phyloP scores from a whole-genome alignment of 2,113 vertebrate genomes.

The Dipodomys spectabilis region DNA sequence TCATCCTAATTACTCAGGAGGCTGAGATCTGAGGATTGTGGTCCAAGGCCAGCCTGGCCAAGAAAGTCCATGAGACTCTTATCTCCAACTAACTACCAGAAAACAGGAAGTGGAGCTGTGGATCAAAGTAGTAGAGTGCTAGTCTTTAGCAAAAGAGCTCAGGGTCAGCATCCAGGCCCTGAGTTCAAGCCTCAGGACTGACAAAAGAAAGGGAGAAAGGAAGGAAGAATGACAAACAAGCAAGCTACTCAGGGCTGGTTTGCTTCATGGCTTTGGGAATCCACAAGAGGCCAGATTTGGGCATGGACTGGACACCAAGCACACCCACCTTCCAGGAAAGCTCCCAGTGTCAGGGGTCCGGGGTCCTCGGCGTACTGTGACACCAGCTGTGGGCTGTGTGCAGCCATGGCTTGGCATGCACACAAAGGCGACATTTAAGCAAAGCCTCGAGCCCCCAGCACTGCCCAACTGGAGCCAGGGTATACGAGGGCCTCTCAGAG shows the following conservation, averaged over 20 bases:
- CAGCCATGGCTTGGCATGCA: accelerated
- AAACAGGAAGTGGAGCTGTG: too few relatives aligned
- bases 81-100: too few relatives aligned
- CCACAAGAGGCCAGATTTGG: neutral
- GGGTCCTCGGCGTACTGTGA: accelerated
- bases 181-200: too few relatives aligned
- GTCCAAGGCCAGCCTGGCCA: too few relatives aligned
- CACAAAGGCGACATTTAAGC: neutral
- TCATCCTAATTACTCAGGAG: too few relatives aligned
- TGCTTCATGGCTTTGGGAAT: neutral
- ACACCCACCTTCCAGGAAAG: neutral
- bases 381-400: accelerated
- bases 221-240: too few relatives aligned
- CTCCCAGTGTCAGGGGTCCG: accelerated
- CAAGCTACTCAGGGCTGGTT: neutral
- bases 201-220: too few relatives aligned
- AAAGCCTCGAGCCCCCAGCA: neutral
- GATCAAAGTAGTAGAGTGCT: too few relatives aligned
- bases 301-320: neutral
- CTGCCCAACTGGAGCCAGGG: neutral
- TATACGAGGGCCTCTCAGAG: neutral
- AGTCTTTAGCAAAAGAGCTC: too few relatives aligned
- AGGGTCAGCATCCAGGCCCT: too few relatives aligned
- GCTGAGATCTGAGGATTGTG: too few relatives aligned
- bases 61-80: too few relatives aligned